Base-by-base conservation (phyloP, 2,888 invertebrate genomes). In the Cylloceria caligata region DNA sequence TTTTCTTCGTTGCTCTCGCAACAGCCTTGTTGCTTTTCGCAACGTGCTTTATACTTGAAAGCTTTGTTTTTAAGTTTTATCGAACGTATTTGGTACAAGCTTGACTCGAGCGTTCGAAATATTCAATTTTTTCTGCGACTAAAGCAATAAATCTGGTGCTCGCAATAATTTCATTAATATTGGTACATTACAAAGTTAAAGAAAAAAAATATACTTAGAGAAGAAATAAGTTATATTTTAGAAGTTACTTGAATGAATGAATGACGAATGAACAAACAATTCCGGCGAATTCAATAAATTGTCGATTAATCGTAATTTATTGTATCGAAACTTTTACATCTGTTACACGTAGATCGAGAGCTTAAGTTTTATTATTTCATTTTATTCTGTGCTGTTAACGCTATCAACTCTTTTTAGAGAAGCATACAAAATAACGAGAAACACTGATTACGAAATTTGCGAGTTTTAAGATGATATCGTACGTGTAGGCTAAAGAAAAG, bases 241-340 rank as follows among this genome's bases (percentile, higher is more conserved):
- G 55, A n/a, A 16, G 34, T 19, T 60, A 3, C 0, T 30, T 16
- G 36, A 60, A 19, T 4, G 60, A 36, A 34, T 60, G 34, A 60
- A 60, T 36, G 60, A 60, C 19, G 16, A 60, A 34, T 36, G 34
- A 57, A 57, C 3, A 52, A 52, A 55, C 9, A 60, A 19, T 69
- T 55, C 11, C 27, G 55, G 9, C 36, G 27, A 65, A 65, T 39
- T 36, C 39, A 21, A 21, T 30, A 47, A 49, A 62, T 42, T 36
- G 42, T 69, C 64, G 62, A 45, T 73, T 55, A 69, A 74, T 80
- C 80, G 74, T 62, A 24, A 74, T 74, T 80, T 80, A 80, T 80
- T 80, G 74, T 80, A 74, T 64, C 74, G 74, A 69, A 80, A 69
- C 52, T 69, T 75, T 80, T 74, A 80, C 75, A 80, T 80, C 71